Conservation (phyloP, 2,888 invertebrate species). For the Rugalucina vietnamica region DNA sequence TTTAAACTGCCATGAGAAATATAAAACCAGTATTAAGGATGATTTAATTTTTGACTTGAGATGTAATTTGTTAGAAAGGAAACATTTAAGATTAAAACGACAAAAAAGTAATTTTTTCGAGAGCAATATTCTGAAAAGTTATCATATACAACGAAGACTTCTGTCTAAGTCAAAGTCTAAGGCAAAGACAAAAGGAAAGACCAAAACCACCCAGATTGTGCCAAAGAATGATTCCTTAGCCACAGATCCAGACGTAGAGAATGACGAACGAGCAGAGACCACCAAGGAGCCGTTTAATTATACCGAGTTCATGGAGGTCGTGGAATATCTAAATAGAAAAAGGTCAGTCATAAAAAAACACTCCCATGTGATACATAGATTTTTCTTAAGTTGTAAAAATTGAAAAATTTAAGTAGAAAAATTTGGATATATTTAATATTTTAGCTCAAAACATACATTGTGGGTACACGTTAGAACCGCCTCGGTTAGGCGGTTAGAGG, state of each 20-base stretch:
- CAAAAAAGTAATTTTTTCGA: not conserved
- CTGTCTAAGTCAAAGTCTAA: not conserved
- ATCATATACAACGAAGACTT: not conserved
- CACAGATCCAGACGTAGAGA: not conserved
- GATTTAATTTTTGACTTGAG: too few relatives aligned
- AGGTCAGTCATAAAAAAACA: too few relatives aligned
- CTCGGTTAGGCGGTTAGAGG: not conserved
- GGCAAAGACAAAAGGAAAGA: not conserved
- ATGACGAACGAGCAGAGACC: not conserved
- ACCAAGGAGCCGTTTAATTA: not conserved
- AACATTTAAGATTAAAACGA: too few relatives aligned
- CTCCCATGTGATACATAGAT: too few relatives aligned
- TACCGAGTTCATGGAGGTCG: not conserved
- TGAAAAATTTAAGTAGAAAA: not conserved
- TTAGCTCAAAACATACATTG: not conserved
- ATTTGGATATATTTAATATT: not conserved
- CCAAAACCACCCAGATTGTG: not conserved
- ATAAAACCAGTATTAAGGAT: too few relatives aligned
- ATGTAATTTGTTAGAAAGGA: too few relatives aligned
- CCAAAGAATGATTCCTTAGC: too few relatives aligned
- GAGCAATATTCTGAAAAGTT: not conserved
- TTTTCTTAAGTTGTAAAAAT: too few relatives aligned
- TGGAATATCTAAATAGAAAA: not conserved
- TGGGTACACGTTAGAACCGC: not conserved
- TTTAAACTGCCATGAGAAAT: too few relatives aligned